Conservation (phyloP, 2,888 invertebrate genomes). For the Thalpophila matura region DNA sequence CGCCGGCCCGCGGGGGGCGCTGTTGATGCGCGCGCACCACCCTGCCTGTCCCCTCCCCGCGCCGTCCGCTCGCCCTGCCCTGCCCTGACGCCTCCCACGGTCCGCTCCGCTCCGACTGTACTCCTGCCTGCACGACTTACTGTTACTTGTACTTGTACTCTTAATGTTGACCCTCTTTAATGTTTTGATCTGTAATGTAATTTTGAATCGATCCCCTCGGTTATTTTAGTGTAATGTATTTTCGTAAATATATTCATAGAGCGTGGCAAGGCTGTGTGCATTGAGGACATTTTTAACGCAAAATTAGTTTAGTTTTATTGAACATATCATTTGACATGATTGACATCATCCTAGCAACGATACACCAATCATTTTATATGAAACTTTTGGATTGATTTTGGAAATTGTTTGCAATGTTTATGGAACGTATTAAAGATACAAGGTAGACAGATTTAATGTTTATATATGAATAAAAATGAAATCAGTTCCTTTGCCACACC, state of each 20-base stretch:
- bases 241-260: constrained; percentile 88
- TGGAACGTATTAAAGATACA: constrained; percentile 77
- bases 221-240: constrained; percentile 89
- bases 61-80: constrained; percentile 67
- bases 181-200: constrained; percentile 88
- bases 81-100: constrained; percentile 73
- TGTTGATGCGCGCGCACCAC: constrained; percentile 72
- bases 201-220: constrained; percentile 89
- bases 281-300: constrained; percentile 91
- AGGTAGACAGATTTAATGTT: constrained; percentile 82
- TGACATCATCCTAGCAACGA: constrained; percentile 86
- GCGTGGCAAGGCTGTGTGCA: constrained; percentile 94
- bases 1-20: constrained; percentile 70
- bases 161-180: constrained; percentile 88
- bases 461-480: constrained; percentile 81
- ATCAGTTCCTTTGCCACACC: constrained; percentile 91
- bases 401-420: constrained; percentile 82
- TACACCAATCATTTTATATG: constrained; percentile 86
- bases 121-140: constrained; percentile 88
- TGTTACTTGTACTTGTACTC: constrained; percentile 86
- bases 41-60: constrained; percentile 67
- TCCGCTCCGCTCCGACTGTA: constrained; percentile 72
- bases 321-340: constrained; percentile 85
- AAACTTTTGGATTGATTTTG: constrained; percentile 80
- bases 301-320: constrained; percentile 87